Conservation (phyloP, 2,113 vertebrate species). For the Gymnobelideus leadbeateri region DNA sequence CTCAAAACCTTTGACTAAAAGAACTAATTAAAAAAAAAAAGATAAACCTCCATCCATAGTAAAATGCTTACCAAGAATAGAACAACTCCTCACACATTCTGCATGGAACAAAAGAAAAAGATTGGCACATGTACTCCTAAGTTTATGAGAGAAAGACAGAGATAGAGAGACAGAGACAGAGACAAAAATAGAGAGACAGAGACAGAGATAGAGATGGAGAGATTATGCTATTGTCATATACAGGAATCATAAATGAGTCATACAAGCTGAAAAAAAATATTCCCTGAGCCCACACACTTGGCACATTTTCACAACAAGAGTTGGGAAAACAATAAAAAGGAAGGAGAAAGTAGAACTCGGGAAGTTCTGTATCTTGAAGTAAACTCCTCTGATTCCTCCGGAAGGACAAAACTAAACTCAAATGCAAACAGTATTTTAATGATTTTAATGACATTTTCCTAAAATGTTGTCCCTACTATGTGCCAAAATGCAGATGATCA, state of each 20-base stretch:
- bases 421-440: background rate
- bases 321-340: background rate
- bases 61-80: too few species aligned
- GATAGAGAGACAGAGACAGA: too few species aligned
- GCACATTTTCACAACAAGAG: background rate
- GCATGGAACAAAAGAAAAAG: conserved; percentile 9
- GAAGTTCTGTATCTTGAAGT: background rate
- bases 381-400: background rate
- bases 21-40: too few species aligned
- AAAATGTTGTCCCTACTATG: background rate
- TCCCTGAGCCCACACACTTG: background rate
- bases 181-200: background rate
- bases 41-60: too few species aligned
- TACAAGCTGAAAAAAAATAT: background rate
- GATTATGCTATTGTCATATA: background rate
- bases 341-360: background rate
- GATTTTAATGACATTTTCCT: background rate
- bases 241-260: conserved; percentile 19
- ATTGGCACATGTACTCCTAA: background rate
- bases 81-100: too few species aligned
- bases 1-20: too few species aligned
- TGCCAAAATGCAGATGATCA: background rate
- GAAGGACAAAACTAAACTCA: conserved; percentile 12
- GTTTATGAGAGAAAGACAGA: background rate
- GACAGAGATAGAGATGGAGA: background rate